Evolutionary conservation across 2,113 vertebrate species (phyloP), one percentile per base, ranked within the genome.

Genomic region (Tragelaphus imberbis): DNA sequence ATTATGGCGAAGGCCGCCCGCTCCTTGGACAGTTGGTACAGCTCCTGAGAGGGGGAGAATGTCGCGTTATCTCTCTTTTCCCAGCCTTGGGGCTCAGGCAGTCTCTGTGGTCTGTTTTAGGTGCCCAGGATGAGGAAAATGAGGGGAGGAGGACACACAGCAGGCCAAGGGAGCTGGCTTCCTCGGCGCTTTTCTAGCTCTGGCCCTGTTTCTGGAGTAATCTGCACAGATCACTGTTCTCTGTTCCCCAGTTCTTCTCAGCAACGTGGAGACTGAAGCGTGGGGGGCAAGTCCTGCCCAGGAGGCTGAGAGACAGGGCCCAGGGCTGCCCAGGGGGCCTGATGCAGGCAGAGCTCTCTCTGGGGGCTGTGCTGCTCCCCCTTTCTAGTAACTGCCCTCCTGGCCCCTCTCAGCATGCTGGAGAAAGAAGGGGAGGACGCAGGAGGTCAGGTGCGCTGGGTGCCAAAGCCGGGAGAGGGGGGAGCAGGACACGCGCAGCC

Each of bases 21-120:
- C 98, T 99, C 99, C 97, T 99, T 99, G 21, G 99, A 99, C 84
- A 99, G 98, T 8, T 99, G 99, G 98, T 98, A 99, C 77, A 99
- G 99, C 94, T 99, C 99, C 99, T 99, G 95, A 47, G 84, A 33
- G 27, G 58, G 95, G 71, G 23, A 63, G 25, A 40, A 12, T 0
- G 1, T 53, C 5, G 7, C 23, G 30, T 47, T 30, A 13, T 59
- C 33, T 77, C 6, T 79, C 79, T 49, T 65, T 84, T 40, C n/a
- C 81, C 17, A 77, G 75, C 65, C 68, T 17, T 5, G 1, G 58
- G 86, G 44, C 61, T 79, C 82, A 33, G 49, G 55, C 2, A 5
- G 11, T 12, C 21, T 44, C 40, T 51, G 89, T n/a, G 13, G 27
- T n/a, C 0, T 61, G 59, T 51, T 49, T 81, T 27, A 58, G 85